Base-by-base conservation (phyloP, 2,113 vertebrate species). In the Lipophrys pholis region DNA sequence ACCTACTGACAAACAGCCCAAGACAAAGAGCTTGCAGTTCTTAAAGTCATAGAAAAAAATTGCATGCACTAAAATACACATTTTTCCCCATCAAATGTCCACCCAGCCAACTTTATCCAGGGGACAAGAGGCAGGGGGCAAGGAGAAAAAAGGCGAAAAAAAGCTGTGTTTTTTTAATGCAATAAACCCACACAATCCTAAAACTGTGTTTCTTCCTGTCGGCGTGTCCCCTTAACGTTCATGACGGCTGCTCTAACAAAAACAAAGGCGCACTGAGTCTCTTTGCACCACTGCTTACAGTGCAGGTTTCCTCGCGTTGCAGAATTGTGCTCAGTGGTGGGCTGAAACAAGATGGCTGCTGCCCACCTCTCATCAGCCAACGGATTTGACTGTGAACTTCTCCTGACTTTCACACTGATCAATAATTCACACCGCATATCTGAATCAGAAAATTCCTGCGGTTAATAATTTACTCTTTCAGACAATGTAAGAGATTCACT, bases 331-430 rank as follows among this genome's bases (percentile, higher is more conserved):
- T 67, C 57, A 42, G 41, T 54, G n/a, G 8, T 49, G 38, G 43
- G 66, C 60, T 61, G 7, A 59, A 61, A 73, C 50, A 81, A 81
- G 52, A 78, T 77, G 78, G 69, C 77, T 49, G 68, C 77, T 1
- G 43, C 52, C 5, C 21, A 21, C 41, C n/a, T 49, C 52, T 0
- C 61, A 10, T 7, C 36, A 41, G 41, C 11, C 40, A 15, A 46
- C 58, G 51, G 45, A 66, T 17, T 17, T 0, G 21, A 46, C 17
- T 40, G 56, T 8, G 72, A 69, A 63, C 49, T 16, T 12, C 11
- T 6, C 12, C 17, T 6, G 8, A 43, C 53, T 49, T 61, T 49
- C 39, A 56, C 17, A 0, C 39, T 45, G 56, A 65, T 70, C 48
- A 12, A n/a, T 59, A 49, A 73, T 36, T 76, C 63, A 9, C 38